These are phyloP conservation scores for Falco concolor DNA, from an alignment of 2,797 vertebrate species.

Conservation along the genomic window DNA sequence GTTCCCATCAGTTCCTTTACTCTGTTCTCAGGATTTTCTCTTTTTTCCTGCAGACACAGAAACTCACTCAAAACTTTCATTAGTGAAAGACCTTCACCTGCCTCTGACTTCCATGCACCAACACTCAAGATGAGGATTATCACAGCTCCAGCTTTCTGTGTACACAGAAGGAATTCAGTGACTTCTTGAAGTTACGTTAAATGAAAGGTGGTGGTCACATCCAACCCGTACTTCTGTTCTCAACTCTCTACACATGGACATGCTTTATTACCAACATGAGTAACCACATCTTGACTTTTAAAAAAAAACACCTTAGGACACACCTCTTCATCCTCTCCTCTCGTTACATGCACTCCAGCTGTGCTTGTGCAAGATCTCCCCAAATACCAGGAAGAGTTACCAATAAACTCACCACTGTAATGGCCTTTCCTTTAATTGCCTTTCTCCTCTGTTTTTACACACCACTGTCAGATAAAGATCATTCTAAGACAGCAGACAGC, in stretches of 20 bases:
- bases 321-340: not conserved
- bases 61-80: not conserved
- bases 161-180: not conserved
- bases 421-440: not conserved
- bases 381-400: not conserved
- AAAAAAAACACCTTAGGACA: not conserved
- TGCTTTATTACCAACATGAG: not conserved
- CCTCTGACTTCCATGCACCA: not conserved
- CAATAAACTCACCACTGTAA: not conserved
- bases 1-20: not conserved
- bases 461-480: not conserved
- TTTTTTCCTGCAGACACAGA: not conserved
- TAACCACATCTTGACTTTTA: not conserved
- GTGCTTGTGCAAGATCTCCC: not conserved
- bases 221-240: not conserved
- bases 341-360: not conserved
- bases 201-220: not conserved
- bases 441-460: not conserved
- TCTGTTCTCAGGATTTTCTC: not conserved
- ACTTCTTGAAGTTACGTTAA: not conserved
- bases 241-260: not conserved
- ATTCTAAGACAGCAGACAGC: not conserved
- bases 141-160: not conserved
- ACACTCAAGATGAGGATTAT: not conserved
- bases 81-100: not conserved